Base-by-base conservation (phyloP, 1,140 invertebrate genomes). In the Panonychus citri region DNA sequence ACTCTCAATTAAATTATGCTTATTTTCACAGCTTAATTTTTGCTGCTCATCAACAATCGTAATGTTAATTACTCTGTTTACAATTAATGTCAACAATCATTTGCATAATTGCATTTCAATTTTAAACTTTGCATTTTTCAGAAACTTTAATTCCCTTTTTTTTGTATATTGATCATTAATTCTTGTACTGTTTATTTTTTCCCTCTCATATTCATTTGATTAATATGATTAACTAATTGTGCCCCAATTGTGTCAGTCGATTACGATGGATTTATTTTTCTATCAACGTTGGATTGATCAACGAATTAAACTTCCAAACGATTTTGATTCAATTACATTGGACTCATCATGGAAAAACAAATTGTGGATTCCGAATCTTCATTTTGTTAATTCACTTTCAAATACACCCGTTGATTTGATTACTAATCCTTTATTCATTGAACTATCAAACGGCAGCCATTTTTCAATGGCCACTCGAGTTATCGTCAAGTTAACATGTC, bases 401-500 rank as follows among this genome's bases (percentile, higher is more conserved):
- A 0, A 60, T 60, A 53, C 52, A 54, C 42, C 62, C 63, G 27
- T 48, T 24, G 13, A 59, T n/a, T 24, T 49, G 13, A 17, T 34
- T 4, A n/a, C 43, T 46, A n/a, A 46, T 12, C 34, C 46, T n/a
- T 48, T 54, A 25, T 30, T 17, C 25, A 1, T 54, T 19, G 53
- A 54, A 15, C 21, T 54, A 8, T 37, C 37, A 1, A 39, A 54
- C 10, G 17, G 21, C n/a, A 26, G 21, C 19, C 30, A 54, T n/a
- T 26, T 54, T 39, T 3, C 27, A n/a, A 34, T 54, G 25, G 15
- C 53, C 10, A 40, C 53, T 37, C 30, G 53, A 2, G n/a, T 40
- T 17, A 54, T 42, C 17, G 30, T 61, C 15, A 62, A 59, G 27
- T 42, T 61, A 1, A 59, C 55, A 12, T 63, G 62, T 58, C 51